A percentile compares a stretch with the other conserved stretches of the same genome.
phyloP scores from a whole-genome alignment of 2,797 vertebrate genomes.

The Phylloscopus collybita region DNA sequence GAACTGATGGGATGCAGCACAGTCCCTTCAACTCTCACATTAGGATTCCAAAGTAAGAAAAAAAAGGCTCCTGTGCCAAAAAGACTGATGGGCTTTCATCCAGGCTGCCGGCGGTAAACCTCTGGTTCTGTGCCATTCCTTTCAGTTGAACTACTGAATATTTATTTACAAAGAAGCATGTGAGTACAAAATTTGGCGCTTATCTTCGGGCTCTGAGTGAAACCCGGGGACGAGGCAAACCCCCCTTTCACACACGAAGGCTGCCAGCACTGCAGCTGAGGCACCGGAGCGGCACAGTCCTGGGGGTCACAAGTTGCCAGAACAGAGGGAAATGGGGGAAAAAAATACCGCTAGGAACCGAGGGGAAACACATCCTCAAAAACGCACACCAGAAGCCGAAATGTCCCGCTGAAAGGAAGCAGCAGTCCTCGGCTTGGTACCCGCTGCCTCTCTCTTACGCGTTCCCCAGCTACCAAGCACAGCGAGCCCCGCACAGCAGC shows the following conservation, averaged over 20 bases:
- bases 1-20: background rate
- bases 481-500: background rate
- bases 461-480: background rate
- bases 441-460: background rate
- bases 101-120: conserved; percentile 2
- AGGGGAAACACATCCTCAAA: background rate
- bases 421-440: background rate
- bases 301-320: background rate
- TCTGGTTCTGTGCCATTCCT: conserved; percentile 27
- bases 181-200: conserved; percentile 1
- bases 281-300: background rate
- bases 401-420: background rate
- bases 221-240: background rate
- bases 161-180: conserved; percentile 44
- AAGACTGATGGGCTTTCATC: conserved; percentile 28
- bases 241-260: background rate
- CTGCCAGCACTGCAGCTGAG: background rate
- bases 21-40: background rate
- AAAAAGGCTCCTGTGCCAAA: background rate
- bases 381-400: background rate
- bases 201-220: background rate
- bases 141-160: conserved; percentile 38
- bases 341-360: background rate
- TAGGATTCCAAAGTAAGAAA: background rate
- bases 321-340: background rate